Percentiles rank a stretch among this genome's conserved stretches.
phyloP scores from a whole-genome alignment of 2,888 invertebrate species.

The Ecliptopera silaceata region DNA sequence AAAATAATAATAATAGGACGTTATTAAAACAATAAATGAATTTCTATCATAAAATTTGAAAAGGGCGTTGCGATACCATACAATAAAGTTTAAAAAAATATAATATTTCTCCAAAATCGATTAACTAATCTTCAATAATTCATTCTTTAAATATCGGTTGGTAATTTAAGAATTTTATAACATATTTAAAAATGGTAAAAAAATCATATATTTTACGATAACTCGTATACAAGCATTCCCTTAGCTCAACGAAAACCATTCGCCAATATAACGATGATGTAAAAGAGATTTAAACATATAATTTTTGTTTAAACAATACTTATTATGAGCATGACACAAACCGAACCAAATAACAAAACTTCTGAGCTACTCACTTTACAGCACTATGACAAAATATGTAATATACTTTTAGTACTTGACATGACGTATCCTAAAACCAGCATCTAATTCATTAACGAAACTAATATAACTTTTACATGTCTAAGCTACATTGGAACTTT shows the following conservation, averaged over 20 bases:
- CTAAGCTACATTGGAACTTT: conserved; percentile 16
- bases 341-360: conserved; percentile 1
- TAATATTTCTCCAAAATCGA: conserved; percentile 6
- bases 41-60: conserved; percentile 1
- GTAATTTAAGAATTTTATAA: too few species aligned
- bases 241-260: not conserved
- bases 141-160: too few species aligned
- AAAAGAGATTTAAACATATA: conserved; percentile 9
- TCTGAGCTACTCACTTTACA: conserved; percentile 4
- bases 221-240: conserved; percentile 9
- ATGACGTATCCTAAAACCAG: conserved; percentile 11
- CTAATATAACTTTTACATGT: conserved; percentile 16
- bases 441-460: conserved; percentile 9
- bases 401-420: conserved; percentile 9
- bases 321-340: conserved; percentile 13
- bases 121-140: conserved; percentile 3
- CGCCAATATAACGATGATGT: not conserved
- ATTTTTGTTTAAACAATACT: conserved; percentile 12
- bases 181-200: too few species aligned
- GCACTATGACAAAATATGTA: conserved; percentile 1
- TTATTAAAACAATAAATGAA: conserved; percentile 2
- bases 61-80: not conserved
- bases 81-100: not conserved
- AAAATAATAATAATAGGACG: conserved; percentile 17
- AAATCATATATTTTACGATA: not conserved